A percentile compares a stretch with the other conserved stretches of the same genome.
These are phyloP conservation scores for Irena cyanogastra DNA, from an alignment of 2,113 vertebrate genomes.

Conservation along the genomic window DNA sequence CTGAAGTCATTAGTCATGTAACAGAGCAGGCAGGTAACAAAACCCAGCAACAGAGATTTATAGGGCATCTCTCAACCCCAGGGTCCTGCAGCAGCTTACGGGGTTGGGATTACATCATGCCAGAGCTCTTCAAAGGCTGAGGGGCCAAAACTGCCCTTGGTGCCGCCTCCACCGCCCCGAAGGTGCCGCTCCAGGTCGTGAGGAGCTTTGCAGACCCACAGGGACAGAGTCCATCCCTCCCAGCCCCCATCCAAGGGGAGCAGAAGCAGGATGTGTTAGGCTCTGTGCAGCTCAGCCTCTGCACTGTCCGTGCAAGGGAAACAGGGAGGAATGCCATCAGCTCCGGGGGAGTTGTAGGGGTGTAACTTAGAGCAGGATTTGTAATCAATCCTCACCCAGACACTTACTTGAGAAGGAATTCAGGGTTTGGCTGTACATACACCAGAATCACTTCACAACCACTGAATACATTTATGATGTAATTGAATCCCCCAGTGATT, in stretches of 20 bases:
- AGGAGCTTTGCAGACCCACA: not conserved
- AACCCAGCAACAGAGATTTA: not conserved
- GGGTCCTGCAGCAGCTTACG: not conserved
- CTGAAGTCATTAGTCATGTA: constrained; percentile 42
- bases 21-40: constrained; percentile 32
- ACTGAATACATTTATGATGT: constrained; percentile 24
- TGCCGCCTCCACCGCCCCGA: not conserved
- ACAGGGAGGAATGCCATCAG: not conserved
- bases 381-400: constrained; percentile 28
- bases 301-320: not conserved
- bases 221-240: not conserved
- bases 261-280: not conserved
- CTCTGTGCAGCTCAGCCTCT: not conserved
- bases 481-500: constrained; percentile 19
- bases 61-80: constrained; percentile 11
- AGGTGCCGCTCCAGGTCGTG: not conserved
- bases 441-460: constrained; percentile 46
- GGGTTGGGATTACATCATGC: constrained; percentile 36
- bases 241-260: fast-evolving
- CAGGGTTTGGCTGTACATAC: not conserved
- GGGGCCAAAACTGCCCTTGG: not conserved
- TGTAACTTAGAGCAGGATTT: not conserved
- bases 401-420: constrained; percentile 45
- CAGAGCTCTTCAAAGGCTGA: constrained; percentile 33
- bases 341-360: not conserved